phyloP scores from a whole-genome alignment of 1,140 invertebrate genomes.

The Cotesia typhae region DNA sequence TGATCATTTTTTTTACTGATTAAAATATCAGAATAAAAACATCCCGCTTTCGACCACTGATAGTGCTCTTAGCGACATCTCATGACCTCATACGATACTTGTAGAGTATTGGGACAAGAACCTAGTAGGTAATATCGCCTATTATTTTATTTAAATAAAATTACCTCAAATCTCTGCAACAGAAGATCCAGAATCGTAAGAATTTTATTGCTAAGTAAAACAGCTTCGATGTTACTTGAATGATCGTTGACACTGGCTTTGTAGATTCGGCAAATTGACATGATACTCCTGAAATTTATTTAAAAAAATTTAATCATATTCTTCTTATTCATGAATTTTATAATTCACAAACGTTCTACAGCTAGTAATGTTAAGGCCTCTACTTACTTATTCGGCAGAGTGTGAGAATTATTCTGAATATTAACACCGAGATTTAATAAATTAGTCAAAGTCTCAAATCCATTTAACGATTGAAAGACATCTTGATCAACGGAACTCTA shows the following conservation, averaged over 20 bases:
- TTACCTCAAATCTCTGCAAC: conserved; percentile 73
- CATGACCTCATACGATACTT: background rate
- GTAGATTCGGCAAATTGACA: conserved; percentile 71
- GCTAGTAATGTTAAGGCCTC: background rate
- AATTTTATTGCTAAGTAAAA: conserved; percentile 77
- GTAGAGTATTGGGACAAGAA: background rate
- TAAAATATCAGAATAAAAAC: background rate
- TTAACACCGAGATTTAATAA: conserved; percentile 61
- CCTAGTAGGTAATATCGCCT: background rate
- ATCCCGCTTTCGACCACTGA: background rate
- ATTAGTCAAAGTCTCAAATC: conserved; percentile 67
- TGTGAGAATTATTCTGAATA: conserved; percentile 59
- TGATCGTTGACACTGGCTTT: conserved; percentile 67
- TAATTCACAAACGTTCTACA: background rate
- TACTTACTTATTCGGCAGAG: conserved; percentile 70
- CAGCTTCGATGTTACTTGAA: conserved; percentile 71
- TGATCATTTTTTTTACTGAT: conserved; percentile 3
- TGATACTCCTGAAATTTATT: conserved; percentile 68
- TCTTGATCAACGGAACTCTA: conserved; percentile 66
- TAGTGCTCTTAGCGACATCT: background rate
- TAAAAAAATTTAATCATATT: conserved; percentile 2
- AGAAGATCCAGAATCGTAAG: conserved; percentile 74
- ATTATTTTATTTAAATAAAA: conserved; percentile 28
- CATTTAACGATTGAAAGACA: conserved; percentile 67
- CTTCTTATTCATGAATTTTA: conserved; percentile 25